These are phyloP conservation scores for Dermochelys coriacea DNA, from an alignment of 2,797 vertebrate genomes.

Conservation along the genomic window DNA sequence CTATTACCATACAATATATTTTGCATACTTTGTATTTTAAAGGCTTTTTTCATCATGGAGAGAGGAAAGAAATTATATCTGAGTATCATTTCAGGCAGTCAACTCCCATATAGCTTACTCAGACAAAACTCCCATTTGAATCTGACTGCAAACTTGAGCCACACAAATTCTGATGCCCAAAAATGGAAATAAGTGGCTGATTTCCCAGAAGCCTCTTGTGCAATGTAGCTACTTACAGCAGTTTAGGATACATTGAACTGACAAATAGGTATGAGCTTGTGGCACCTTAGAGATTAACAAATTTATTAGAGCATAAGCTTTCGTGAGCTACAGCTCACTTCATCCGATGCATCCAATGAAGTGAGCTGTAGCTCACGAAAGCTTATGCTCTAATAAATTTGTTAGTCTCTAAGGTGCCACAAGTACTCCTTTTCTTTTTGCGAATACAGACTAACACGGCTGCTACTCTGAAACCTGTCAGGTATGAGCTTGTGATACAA, in stretches of 20 bases:
- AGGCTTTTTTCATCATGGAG: neutral
- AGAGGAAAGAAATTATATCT: neutral
- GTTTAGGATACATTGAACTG: neutral
- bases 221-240: neutral
- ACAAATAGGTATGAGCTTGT: neutral
- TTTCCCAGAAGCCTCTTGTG: accelerated
- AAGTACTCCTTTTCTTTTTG: too few species aligned
- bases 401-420: too few species aligned
- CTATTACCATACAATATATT: neutral
- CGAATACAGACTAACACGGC: too few species aligned
- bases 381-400: too few species aligned
- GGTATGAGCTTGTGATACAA: too few species aligned
- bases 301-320: too few species aligned
- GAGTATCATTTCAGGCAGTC: neutral
- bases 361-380: too few species aligned
- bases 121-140: neutral
- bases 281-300: too few species aligned
- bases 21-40: neutral
- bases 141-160: neutral
- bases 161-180: neutral
- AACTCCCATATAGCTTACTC: neutral
- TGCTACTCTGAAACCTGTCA: too few species aligned
- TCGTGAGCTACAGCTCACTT: too few species aligned
- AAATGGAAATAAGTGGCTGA: neutral
- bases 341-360: too few species aligned